Conservation (phyloP, 2,888 invertebrate species). For the Gisinianus flammeolus region DNA sequence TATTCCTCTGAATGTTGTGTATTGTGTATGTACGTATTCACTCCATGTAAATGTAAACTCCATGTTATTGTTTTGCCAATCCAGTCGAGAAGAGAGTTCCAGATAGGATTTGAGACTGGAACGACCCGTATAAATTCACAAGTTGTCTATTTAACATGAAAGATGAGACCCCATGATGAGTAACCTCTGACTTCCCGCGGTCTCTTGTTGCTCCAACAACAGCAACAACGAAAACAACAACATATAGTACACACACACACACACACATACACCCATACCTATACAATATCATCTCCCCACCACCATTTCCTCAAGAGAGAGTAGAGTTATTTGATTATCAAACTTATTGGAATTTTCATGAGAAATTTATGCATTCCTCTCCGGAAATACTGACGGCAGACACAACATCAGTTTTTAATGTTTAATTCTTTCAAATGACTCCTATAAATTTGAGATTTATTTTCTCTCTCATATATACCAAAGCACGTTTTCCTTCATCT, state of each 20-base stretch:
- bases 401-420: background rate
- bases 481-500: background rate
- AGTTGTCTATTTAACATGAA: slow-evolving; percentile 51
- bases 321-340: slow-evolving; percentile 50
- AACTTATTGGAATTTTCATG: slow-evolving; percentile 46
- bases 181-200: slow-evolving; percentile 49
- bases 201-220: slow-evolving; percentile 49
- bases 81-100: background rate
- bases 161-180: slow-evolving; percentile 48
- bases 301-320: slow-evolving; percentile 38
- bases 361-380: slow-evolving; percentile 27
- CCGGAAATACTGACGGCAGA: slow-evolving; percentile 39
- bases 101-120: slow-evolving; percentile 22
- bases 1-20: background rate
- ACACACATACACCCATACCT: too few relatives aligned
- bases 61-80: background rate
- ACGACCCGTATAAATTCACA: slow-evolving; percentile 48
- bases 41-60: too few relatives aligned
- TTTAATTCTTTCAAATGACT: slow-evolving; percentile 25
- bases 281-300: slow-evolving; percentile 30
- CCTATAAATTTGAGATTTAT: slow-evolving; percentile 9
- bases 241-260: too few relatives aligned
- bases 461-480: background rate
- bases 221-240: too few relatives aligned
- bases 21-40: too few relatives aligned